Evolutionary conservation across 30 jellyfish, hydroid and myxozoan genomes (phyloP), one percentile per base, ranked within the genome.

Genomic region (Cassiopea andromeda): DNA sequence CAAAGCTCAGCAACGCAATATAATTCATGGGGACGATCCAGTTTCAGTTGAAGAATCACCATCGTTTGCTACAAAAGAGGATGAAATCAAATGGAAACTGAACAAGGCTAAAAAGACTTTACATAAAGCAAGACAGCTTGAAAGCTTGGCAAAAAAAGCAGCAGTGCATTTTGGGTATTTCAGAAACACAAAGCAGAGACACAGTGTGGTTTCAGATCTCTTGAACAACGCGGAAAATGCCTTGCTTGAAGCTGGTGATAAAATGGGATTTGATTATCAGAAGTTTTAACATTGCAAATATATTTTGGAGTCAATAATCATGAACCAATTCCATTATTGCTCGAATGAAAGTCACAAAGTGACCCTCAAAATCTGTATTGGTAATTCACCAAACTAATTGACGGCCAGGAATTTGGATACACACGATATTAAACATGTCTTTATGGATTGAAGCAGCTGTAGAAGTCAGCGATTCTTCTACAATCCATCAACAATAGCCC

Each of bases 101-200:
- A 95, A 95, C 60, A 92, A 89, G 60, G 99, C 99, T n/a, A 91
- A 95, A 67, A 91, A 90, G 82, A 95, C 99, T 1, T 70, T 95
- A 16, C 90, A 83, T 73, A 91, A 95, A 83, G 99, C 99, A 17
- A 83, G 95, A 60, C 98, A 95, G 83, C 68, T 91, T 15, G 98
- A 95, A 80, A 80, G 75, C 50, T 48, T 95, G 68, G 99, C 99
- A 1, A 87, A 85, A 44, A 83, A 87, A 68, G 97, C 99, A 4
- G 97, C 98, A 9, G 96, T 72, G 54, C 99, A 95, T 64, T 95
- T 95, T 80, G 98, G 98, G 14, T 95, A 87, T 70, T 91, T 45
- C 80, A 89, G 78, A 27, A 87, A 84, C 50, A 87, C 91, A 54
- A 87, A 91, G 49, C 88, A 77, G 43, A 84, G 83, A 58, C 99